Conservation (phyloP, 1,140 invertebrate species). For the Nasonia giraulti region DNA sequence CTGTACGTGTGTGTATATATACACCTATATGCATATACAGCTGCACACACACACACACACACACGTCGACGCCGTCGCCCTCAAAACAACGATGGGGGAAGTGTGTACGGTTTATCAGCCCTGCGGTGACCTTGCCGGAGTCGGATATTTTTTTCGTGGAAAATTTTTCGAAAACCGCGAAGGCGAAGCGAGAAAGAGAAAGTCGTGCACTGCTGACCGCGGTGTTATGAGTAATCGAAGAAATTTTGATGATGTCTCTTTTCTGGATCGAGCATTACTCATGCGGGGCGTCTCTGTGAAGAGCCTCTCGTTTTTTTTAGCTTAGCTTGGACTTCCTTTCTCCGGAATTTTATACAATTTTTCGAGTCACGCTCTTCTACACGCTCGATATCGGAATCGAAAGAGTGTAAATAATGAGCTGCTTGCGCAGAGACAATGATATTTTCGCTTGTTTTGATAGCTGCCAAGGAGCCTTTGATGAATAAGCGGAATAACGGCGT, state of each 20-base stretch:
- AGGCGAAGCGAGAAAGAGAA: background rate
- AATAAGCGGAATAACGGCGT: background rate
- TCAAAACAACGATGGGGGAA: slow-evolving; percentile 11
- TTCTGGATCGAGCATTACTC: background rate
- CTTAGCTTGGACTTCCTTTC: background rate
- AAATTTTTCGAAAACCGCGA: background rate
- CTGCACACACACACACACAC: background rate
- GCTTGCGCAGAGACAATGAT: no score
- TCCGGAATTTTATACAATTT: background rate
- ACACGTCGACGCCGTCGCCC: background rate
- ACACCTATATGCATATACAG: background rate
- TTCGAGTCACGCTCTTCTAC: no score
- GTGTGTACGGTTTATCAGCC: background rate
- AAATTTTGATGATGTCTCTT: slow-evolving; percentile 4
- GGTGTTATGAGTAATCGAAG: slow-evolving; percentile 3
- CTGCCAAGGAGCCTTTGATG: background rate
- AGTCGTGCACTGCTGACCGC: background rate
- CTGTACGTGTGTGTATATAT: no score
- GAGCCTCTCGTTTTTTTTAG: background rate
- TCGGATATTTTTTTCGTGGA: background rate
- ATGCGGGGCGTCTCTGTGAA: background rate
- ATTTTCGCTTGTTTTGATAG: background rate
- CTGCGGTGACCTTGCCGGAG: background rate
- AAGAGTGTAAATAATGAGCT: no score
- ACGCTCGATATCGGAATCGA: no score